phyloP scores from a whole-genome alignment of 2,797 vertebrate genomes.

The Schizopygopsis malacanthus region DNA sequence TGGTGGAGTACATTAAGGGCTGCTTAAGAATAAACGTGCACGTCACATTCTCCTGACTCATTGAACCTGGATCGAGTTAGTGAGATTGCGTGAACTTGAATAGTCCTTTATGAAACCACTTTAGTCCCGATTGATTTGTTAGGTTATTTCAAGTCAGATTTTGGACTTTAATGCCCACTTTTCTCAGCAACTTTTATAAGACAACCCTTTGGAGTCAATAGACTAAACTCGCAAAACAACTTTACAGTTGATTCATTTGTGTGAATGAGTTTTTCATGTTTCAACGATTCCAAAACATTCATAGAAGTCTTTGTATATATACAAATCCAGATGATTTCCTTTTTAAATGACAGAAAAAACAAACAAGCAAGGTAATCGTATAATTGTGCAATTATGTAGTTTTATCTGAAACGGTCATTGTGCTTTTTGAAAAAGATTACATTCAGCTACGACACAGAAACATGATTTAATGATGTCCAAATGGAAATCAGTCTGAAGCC shows the following conservation, averaged over 20 bases:
- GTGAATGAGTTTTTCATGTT: neutral
- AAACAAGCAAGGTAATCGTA: neutral
- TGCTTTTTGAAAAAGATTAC: neutral
- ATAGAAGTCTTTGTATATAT: neutral
- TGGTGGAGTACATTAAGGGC: no score
- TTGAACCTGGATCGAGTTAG: no score
- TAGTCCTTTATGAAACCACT: no score
- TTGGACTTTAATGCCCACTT: no score
- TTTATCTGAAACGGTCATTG: neutral
- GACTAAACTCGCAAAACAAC: neutral
- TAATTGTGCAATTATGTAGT: neutral
- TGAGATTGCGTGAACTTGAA: no score
- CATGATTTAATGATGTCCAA: neutral
- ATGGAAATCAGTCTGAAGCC: neutral
- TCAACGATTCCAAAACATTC: neutral
- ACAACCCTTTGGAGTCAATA: neutral
- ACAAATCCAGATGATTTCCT: neutral
- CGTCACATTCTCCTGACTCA: no score
- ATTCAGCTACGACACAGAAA: neutral
- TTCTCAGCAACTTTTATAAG: no score
- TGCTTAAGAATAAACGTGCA: no score
- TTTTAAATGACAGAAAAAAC: neutral
- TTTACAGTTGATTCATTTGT: neutral
- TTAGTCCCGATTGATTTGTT: no score
- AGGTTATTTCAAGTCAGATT: no score